A percentile compares a stretch with the other conserved stretches of the same genome.
These are phyloP conservation scores for Sebastes schlegelii DNA, from an alignment of 2,113 vertebrate genomes.

Conservation along the genomic window DNA sequence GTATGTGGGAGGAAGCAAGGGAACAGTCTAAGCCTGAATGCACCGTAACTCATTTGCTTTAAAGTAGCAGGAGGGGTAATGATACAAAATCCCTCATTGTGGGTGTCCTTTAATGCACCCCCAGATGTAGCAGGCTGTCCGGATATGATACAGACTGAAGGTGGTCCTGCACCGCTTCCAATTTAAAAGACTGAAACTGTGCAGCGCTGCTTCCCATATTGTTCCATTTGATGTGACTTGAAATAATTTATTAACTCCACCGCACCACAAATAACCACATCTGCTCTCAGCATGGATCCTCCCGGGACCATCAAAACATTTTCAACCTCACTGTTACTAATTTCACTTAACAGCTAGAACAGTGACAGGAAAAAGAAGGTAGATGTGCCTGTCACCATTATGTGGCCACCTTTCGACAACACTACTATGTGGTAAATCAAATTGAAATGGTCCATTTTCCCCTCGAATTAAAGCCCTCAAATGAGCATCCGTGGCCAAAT, in stretches of 20 bases:
- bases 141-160: constrained; percentile 5
- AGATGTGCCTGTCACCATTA: constrained; percentile 27
- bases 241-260: constrained; percentile 21
- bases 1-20: constrained; percentile 2
- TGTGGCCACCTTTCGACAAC: constrained; percentile 22
- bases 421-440: constrained; percentile 22
- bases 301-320: constrained; percentile 17
- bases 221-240: constrained; percentile 30
- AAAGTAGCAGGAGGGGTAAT: constrained; percentile 15
- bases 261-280: constrained; percentile 34
- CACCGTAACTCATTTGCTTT: constrained; percentile 12
- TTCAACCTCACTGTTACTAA: constrained; percentile 25
- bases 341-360: constrained; percentile 35
- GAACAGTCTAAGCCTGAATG: constrained; percentile 5
- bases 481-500: constrained; percentile 35
- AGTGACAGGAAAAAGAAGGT: background rate
- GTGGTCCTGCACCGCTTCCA: background rate
- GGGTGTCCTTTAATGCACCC: background rate
- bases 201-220: constrained; percentile 17
- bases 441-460: constrained; percentile 28
- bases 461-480: constrained; percentile 35
- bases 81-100: constrained; percentile 9
- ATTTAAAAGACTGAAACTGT: constrained; percentile 35
- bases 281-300: constrained; percentile 35
- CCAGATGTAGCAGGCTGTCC: background rate